Base-by-base conservation (phyloP, 2,113 vertebrate species). In the Siniperca knerii region DNA sequence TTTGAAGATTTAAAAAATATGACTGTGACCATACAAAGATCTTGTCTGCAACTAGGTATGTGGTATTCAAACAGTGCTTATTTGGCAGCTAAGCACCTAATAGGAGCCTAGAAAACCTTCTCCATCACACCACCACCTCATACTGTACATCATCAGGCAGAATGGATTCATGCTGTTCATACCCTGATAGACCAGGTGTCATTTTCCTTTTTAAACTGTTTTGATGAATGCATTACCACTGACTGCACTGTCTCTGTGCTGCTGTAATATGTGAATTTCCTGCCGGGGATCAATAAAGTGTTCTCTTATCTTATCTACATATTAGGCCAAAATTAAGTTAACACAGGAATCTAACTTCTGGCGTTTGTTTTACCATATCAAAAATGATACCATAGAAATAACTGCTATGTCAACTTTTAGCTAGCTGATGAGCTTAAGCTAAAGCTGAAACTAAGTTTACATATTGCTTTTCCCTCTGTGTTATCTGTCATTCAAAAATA, bases 101-200 rank as follows among this genome's bases (percentile, higher is more conserved):
- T 20, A 29, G 23, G 37, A 81, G 65, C 74, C 58, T 81, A 75
- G 68, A 70, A 82, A 84, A 68, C 21, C 46, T 37, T 70, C 64
- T 75, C 48, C 21, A 6, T 50, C 80, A 42, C 67, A 48, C 16
- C 66, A 16, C 29, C 8, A 57, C 16, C 13, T 73, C 79, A 50
- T 16, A 25, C 50, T 71, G 64, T 44, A 37, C 18, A 52, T 7
- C 60, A 11, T 40, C 15, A 7, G 33, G 35, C 52, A 48, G 46
- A 57, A 25, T 65, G 33, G 33, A 55, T 52, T 62, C 33, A 18
- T 35, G 11, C 35, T 67, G 44, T 71, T 77, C 21, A 29, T 8
- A 52, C 1, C 8, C 29, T 40, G 9, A 15, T 15, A 42, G 25
- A 75, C 15, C 57, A 75, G 57, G n/a, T 37, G 9, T 46, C 12